Conservation (phyloP, 2,113 vertebrate species). For the Dicaeum eximium region DNA sequence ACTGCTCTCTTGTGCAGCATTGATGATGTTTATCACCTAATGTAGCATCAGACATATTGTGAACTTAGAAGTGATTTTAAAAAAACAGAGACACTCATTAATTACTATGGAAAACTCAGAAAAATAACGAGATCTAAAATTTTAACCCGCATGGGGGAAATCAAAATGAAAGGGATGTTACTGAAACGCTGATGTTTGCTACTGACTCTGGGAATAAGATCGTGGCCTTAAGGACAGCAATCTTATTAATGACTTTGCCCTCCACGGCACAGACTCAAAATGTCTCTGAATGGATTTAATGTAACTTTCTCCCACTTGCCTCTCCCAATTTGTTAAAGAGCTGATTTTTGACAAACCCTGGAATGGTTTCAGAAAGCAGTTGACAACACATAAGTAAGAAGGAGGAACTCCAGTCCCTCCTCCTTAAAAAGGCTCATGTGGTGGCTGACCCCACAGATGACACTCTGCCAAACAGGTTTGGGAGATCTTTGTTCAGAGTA, state of each 20-base stretch:
- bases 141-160: background rate
- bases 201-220: background rate
- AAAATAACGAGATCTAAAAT: background rate
- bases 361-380: background rate
- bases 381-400: background rate
- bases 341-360: background rate
- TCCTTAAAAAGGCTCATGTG: background rate
- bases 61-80: background rate
- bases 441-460: background rate
- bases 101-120: background rate
- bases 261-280: background rate
- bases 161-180: background rate
- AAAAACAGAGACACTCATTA: background rate
- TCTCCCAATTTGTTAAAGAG: background rate
- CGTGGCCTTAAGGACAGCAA: background rate
- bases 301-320: background rate
- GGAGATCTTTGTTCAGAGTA: background rate
- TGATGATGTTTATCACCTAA: constrained; percentile 97
- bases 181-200: background rate
- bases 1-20: constrained; percentile 93
- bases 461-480: background rate
- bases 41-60: background rate
- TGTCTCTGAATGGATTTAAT: background rate
- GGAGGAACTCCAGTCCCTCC: background rate
- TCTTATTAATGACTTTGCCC: background rate